A percentile compares a stretch with the other conserved stretches of the same genome.
Evolutionary conservation across 2,113 vertebrate species (phyloP).

Genomic region (Mesocricetus auratus): DNA sequence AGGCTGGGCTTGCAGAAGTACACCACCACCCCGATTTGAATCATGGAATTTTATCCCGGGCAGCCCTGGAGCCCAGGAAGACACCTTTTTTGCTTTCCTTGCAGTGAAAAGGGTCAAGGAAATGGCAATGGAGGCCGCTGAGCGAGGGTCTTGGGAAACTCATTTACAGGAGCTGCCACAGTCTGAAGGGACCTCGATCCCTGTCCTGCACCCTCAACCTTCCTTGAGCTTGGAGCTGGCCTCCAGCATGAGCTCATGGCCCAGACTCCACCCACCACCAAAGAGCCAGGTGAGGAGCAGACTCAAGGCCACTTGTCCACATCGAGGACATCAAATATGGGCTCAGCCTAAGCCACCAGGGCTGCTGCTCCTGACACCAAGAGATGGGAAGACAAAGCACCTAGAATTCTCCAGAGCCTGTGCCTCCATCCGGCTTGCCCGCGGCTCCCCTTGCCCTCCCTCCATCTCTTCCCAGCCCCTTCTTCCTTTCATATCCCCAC

Average conservation of each 20-base stretch:
- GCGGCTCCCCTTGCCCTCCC: rapidly evolving
- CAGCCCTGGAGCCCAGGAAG: rapidly evolving
- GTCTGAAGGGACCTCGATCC: rapidly evolving
- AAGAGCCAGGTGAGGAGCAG: background rate
- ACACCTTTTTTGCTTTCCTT: background rate
- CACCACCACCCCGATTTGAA: background rate
- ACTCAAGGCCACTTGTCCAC: rapidly evolving
- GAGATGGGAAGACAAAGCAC: conserved; percentile 38
- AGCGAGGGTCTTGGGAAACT: rapidly evolving
- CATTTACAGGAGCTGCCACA: no score
- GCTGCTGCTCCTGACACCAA: background rate
- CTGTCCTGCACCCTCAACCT: background rate
- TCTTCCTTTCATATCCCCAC: conserved; percentile 72
- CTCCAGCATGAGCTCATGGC: rapidly evolving
- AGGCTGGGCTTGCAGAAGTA: background rate
- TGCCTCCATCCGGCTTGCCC: background rate
- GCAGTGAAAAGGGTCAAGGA: rapidly evolving
- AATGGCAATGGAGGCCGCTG: background rate
- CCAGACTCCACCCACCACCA: background rate
- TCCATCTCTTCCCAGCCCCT: conserved; percentile 55
- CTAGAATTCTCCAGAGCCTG: background rate
- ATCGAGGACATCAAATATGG: background rate
- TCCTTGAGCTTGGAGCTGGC: background rate
- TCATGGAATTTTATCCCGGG: background rate
- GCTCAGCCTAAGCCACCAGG: background rate